Conservation (phyloP, 2,888 invertebrate species). For the Lithophane ornitopus region DNA sequence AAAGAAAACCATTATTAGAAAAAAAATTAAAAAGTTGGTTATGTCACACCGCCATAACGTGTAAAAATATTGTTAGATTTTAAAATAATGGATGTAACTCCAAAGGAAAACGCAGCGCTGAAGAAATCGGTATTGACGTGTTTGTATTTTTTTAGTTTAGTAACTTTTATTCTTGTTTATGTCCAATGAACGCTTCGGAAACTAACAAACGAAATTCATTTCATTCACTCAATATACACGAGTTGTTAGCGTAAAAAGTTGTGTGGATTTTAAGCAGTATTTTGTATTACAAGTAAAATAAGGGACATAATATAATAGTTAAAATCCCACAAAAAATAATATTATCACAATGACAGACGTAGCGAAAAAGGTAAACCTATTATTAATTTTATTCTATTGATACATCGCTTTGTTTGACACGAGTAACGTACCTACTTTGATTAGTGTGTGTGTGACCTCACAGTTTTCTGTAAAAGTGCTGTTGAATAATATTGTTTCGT, state of each 20-base stretch:
- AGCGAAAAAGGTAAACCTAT: constrained; percentile 84
- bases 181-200: constrained; percentile 68
- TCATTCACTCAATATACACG: constrained; percentile 76
- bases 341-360: constrained; percentile 85
- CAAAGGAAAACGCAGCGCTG: constrained; percentile 53
- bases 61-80: constrained; percentile 53
- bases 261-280: constrained; percentile 63
- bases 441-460: constrained; percentile 80
- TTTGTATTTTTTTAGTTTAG: constrained; percentile 55
- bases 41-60: constrained; percentile 52
- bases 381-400: constrained; percentile 54
- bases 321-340: constrained; percentile 63
- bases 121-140: constrained; percentile 58
- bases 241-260: constrained; percentile 73
- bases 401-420: constrained; percentile 78
- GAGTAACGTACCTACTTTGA: constrained; percentile 75
- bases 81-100: constrained; percentile 61
- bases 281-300: constrained; percentile 54
- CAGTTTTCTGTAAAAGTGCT: constrained; percentile 65
- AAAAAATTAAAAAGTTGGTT: constrained; percentile 58
- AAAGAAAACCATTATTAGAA: constrained; percentile 49
- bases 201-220: constrained; percentile 59
- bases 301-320: constrained; percentile 61
- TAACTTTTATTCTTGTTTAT: constrained; percentile 35
- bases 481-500: constrained; percentile 51